Conservation (phyloP, 1,140 invertebrate genomes). For the Copidosoma floridanum region DNA sequence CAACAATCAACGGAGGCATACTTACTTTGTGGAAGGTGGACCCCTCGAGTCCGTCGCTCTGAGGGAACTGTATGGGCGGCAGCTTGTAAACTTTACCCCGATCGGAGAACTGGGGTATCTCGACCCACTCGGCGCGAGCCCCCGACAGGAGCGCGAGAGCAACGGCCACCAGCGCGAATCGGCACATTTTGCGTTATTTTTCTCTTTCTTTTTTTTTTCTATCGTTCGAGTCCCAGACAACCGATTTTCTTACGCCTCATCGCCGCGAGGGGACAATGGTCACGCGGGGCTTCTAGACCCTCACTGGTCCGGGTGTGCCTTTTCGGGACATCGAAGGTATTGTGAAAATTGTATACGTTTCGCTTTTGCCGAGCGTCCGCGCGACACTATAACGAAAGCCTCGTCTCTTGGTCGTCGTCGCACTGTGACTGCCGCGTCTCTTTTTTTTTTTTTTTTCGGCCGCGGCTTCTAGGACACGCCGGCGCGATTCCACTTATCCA, state of each 20-base stretch:
- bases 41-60: not conserved
- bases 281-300: not conserved
- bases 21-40: not conserved
- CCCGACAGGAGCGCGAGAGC: not conserved
- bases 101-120: slow-evolving; percentile 50
- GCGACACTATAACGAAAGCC: too few species aligned
- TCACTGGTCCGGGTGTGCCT: not conserved
- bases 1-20: not conserved
- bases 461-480: not conserved
- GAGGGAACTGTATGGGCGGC: not conserved
- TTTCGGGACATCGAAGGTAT: slow-evolving; percentile 7
- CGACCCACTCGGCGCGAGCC: slow-evolving; percentile 43
- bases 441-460: not conserved
- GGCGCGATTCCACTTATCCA: slow-evolving; percentile 2
- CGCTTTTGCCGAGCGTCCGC: too few species aligned
- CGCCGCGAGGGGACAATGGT: not conserved
- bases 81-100: slow-evolving; percentile 40
- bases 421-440: too few species aligned
- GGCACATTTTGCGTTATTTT: too few species aligned
- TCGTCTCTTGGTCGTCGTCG: too few species aligned
- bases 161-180: not conserved
- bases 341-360: too few species aligned
- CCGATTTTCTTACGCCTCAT: not conserved
- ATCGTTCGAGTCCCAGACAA: not conserved
- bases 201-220: not conserved